Base-by-base conservation (phyloP, 2,797 vertebrate species). In the Limnodromus scolopaceus region DNA sequence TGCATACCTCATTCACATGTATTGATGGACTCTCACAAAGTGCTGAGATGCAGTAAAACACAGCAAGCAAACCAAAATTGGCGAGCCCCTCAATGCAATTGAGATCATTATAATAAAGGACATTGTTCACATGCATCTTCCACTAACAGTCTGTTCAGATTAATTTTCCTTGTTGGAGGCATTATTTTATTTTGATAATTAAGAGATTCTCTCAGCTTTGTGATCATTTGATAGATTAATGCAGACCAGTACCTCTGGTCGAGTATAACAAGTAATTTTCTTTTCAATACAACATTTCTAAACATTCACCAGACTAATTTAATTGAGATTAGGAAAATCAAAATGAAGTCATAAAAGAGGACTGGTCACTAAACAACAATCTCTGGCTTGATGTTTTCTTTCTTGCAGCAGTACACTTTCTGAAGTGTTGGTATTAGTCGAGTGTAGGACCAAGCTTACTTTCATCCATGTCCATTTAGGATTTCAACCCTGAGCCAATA, bases 1-100 rank as follows among this genome's bases (percentile, higher is more conserved):
- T 90, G 11, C 5, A 5, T 45, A 8, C 13, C 16, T 58, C 13
- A 34, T 74, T 74, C 28, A 36, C 13, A 32, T 28, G 32, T 58
- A 27, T 11, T 43, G 23, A 51, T 36, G 11, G 23, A 30, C 15
- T 84, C 19, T 66, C 20, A 55, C 32, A 6, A 49, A 49, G 10
- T 32, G 13, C 22, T 65, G 28, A 24, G 36, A 45, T 12, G 61
- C 49, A 28, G 14, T 6, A 23, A 74, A 78, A 45, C 24, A 74
- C 5, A 85, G 10, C 4, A 70, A 87, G 74, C 10, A 41, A 69
- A 16, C 15, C 12, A 32, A 53, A 68, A 69, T 36, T 34, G 49
- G 23, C 3, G 23, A 69, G 43, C 13, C 8, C 16, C 12, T 65
- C 32, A 27, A 27, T 0, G 0, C 14, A 51, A 22, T 8, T 53